These are phyloP conservation scores for Selenia dentaria DNA, from an alignment of 2,888 invertebrate genomes.

Conservation along the genomic window DNA sequence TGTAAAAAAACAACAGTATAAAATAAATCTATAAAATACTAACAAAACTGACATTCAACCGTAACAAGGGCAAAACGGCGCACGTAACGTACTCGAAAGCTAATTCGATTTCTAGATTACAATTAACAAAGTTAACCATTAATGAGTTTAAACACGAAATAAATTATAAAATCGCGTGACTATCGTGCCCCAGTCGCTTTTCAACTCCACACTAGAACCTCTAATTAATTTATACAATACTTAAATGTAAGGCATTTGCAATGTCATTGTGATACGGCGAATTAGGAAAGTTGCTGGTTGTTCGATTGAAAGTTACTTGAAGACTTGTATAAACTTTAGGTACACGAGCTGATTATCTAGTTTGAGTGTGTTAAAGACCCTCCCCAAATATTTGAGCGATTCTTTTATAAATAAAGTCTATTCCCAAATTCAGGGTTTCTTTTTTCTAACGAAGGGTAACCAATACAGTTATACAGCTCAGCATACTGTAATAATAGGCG, in stretches of 20 bases:
- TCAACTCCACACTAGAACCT: slow-evolving; percentile 20
- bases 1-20: too few relatives aligned
- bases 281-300: neutral
- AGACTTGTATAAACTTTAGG: too few relatives aligned
- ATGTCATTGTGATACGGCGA: slow-evolving; percentile 10
- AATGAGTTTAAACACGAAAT: slow-evolving; percentile 29
- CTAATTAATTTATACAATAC: slow-evolving; percentile 8
- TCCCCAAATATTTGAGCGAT: too few relatives aligned
- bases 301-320: too few relatives aligned
- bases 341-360: too few relatives aligned
- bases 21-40: too few relatives aligned
- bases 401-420: too few relatives aligned
- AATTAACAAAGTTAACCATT: slow-evolving; percentile 23
- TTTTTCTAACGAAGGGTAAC: too few relatives aligned
- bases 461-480: too few relatives aligned
- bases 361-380: too few relatives aligned
- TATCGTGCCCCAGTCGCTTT: slow-evolving; percentile 20
- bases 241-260: slow-evolving; percentile 5
- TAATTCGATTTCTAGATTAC: slow-evolving; percentile 20
- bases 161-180: slow-evolving; percentile 32
- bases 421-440: too few relatives aligned
- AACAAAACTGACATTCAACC: neutral
- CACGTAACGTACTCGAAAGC: slow-evolving; percentile 17
- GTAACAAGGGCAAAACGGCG: slow-evolving; percentile 6
- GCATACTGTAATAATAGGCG: too few relatives aligned